These are phyloP conservation scores for Aricia artaxerxes DNA, from an alignment of 2,888 invertebrate species.

Conservation along the genomic window DNA sequence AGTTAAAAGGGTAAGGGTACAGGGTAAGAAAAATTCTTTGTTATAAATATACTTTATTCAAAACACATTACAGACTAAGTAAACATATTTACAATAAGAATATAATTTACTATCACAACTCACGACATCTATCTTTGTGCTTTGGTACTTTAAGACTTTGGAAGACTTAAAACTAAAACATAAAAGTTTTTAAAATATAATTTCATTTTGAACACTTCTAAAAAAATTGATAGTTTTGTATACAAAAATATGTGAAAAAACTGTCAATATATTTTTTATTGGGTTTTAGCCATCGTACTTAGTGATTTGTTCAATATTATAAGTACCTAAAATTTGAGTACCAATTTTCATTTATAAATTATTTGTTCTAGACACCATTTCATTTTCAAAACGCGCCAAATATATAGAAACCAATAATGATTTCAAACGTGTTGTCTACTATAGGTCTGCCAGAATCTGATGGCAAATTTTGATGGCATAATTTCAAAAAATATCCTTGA, in stretches of 20 bases:
- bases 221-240: neutral
- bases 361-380: neutral
- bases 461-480: too few species aligned
- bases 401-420: neutral
- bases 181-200: neutral
- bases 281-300: neutral
- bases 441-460: too few species aligned
- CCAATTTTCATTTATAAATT: neutral
- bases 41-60: slow-evolving; percentile 36
- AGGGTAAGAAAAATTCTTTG: neutral
- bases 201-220: neutral
- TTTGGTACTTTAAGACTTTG: slow-evolving; percentile 33
- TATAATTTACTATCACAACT: slow-evolving; percentile 35
- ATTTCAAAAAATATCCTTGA: too few species aligned
- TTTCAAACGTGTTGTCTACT: too few species aligned
- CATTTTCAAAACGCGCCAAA: neutral
- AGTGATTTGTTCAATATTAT: slow-evolving; percentile 2
- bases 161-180: neutral
- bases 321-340: neutral
- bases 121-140: slow-evolving; percentile 34
- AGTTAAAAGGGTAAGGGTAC: neutral
- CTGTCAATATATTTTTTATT: neutral
- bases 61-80: slow-evolving; percentile 38
- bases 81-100: slow-evolving; percentile 37
- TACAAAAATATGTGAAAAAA: neutral